These are phyloP conservation scores for Gracilinanus agilis DNA, from an alignment of 2,113 vertebrate species.

Conservation along the genomic window DNA sequence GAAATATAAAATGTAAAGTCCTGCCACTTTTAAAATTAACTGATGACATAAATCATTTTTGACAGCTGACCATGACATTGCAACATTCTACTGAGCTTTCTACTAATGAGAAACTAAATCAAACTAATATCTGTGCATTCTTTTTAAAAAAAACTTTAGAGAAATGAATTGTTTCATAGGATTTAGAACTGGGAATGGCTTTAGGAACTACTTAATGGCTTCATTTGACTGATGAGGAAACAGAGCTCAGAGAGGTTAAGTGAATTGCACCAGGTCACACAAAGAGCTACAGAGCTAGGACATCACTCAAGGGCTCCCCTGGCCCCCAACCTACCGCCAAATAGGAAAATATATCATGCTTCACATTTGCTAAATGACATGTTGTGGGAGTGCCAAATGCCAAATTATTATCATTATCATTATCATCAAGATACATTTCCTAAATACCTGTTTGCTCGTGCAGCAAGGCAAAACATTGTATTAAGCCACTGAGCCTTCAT, in stretches of 20 bases:
- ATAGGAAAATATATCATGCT: not conserved
- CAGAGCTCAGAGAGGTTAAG: not conserved
- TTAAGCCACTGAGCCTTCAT: constrained; percentile 61
- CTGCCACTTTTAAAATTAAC: constrained; percentile 78
- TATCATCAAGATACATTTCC: constrained; percentile 61
- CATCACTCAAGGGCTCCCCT: not conserved
- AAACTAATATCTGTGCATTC: constrained; percentile 67
- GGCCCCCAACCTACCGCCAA: not conserved
- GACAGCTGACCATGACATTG: constrained; percentile 73
- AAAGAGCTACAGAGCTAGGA: not conserved
- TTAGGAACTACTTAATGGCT: not conserved
- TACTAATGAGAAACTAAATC: constrained; percentile 56
- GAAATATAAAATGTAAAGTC: constrained; percentile 76
- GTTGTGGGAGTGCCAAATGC: constrained; percentile 70
- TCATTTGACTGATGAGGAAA: not conserved
- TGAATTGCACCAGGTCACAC: not conserved
- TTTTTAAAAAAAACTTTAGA: constrained; percentile 66
- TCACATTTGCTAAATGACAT: constrained; percentile 61
- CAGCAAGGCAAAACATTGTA: constrained; percentile 59
- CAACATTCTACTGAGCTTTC: constrained; percentile 58
- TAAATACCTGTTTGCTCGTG: constrained; percentile 50
- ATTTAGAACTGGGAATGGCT: not conserved
- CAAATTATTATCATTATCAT: constrained; percentile 69
- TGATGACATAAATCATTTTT: constrained; percentile 74
- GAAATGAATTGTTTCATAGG: constrained; percentile 62